Evolutionary conservation across 2,797 vertebrate species (phyloP).

Genomic region (Enoplosus armatus): DNA sequence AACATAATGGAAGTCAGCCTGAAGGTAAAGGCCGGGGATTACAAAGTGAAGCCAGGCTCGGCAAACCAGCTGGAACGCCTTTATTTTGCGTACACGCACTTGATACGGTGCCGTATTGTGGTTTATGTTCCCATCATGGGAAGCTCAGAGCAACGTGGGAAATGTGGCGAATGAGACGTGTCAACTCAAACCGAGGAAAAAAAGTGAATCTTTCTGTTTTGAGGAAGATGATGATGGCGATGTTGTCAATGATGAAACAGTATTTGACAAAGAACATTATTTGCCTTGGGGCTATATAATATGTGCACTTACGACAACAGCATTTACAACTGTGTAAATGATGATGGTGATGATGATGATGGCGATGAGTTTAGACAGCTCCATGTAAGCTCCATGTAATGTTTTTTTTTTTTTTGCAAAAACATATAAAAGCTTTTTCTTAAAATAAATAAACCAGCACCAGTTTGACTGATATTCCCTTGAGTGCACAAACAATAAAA

Average conservation of each 20-base stretch:
- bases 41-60: slow-evolving; percentile 71
- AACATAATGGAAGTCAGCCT: slow-evolving; percentile 66
- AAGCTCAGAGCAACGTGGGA: slow-evolving; percentile 50
- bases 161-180: slow-evolving; percentile 40
- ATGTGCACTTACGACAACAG: too few relatives aligned
- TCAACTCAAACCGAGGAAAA: slow-evolving; percentile 14
- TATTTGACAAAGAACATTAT: neutral
- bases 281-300: neutral
- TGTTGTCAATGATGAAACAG: neutral
- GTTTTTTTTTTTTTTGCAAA: too few relatives aligned
- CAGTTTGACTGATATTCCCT: too few relatives aligned
- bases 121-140: slow-evolving; percentile 58
- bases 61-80: slow-evolving; percentile 71
- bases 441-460: too few relatives aligned
- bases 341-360: too few relatives aligned
- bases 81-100: slow-evolving; percentile 58
- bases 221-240: neutral
- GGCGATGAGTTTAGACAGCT: neutral
- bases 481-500: too few relatives aligned
- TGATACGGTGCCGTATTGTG: slow-evolving; percentile 45
- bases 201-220: neutral
- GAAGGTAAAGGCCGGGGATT: slow-evolving; percentile 66
- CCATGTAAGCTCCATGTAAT: too few relatives aligned
- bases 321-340: too few relatives aligned
- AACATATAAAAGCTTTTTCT: too few relatives aligned